phyloP scores from a whole-genome alignment of 2,797 vertebrate genomes.

The Gambelia wislizenii region DNA sequence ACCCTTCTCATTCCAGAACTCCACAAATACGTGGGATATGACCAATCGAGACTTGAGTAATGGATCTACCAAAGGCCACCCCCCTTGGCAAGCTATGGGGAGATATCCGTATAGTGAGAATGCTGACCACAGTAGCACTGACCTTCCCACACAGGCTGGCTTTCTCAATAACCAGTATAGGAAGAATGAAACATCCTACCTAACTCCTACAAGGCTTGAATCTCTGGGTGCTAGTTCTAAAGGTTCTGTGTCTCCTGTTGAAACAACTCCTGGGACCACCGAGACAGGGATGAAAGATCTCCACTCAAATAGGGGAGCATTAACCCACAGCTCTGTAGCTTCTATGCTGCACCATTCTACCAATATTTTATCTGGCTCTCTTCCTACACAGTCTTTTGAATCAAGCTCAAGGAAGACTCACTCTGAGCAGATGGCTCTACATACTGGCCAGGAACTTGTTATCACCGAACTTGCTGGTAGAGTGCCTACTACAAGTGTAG shows the following conservation, averaged over 20 bases:
- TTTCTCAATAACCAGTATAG: neutral
- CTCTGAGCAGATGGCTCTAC: neutral
- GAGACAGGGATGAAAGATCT: neutral
- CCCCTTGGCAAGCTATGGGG: neutral
- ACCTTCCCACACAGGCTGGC: neutral
- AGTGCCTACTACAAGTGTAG: neutral
- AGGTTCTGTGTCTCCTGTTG: neutral
- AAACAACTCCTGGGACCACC: neutral
- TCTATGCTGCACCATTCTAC: neutral
- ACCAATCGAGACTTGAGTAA: accelerated
- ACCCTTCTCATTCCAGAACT: neutral
- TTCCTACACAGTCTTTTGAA: neutral
- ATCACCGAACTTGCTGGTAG: too few species aligned
- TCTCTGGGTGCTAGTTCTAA: neutral
- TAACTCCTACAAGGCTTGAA: neutral
- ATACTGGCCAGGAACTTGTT: neutral
- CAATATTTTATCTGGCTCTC: too few species aligned
- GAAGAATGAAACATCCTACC: neutral
- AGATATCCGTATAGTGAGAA: neutral
- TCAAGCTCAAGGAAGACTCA: neutral
- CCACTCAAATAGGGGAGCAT: neutral
- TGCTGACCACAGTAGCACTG: too few species aligned
- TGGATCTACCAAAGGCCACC: accelerated
- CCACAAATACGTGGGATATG: accelerated
- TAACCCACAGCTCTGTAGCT: too few species aligned